Evolutionary conservation across 2,888 invertebrate species (phyloP).

Genomic region (Synanthedon tipuliformis): DNA sequence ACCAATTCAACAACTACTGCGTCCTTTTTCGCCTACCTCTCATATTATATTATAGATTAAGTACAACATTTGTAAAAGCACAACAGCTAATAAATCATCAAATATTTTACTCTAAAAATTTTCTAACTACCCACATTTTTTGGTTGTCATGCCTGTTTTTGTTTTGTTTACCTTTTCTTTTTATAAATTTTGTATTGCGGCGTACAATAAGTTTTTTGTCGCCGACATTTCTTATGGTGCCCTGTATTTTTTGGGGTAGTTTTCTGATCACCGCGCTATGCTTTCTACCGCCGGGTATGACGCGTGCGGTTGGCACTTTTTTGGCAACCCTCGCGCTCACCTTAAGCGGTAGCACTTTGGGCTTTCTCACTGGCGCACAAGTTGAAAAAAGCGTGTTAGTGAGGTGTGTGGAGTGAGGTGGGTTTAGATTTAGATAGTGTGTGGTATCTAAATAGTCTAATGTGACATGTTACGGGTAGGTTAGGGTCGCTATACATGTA

Average conservation of each 20-base stretch:
- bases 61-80: no score
- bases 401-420: background rate
- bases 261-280: constrained; percentile 13
- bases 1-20: no score
- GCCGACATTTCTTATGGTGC: constrained; percentile 25
- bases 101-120: no score
- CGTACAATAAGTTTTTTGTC: constrained; percentile 45
- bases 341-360: constrained; percentile 8
- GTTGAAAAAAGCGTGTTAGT: background rate
- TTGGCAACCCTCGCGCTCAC: constrained; percentile 11
- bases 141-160: constrained; percentile 7
- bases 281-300: background rate
- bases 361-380: constrained; percentile 3
- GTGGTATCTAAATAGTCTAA: no score
- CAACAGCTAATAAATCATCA: no score
- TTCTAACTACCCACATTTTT: background rate
- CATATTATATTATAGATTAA: no score
- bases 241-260: constrained; percentile 23
- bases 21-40: no score
- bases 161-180: constrained; percentile 42
- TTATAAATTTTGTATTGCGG: constrained; percentile 43
- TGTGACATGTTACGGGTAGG: no score
- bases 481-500: no score
- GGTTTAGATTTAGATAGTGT: background rate
- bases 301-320: constrained; percentile 10